Evolutionary conservation across 2,888 invertebrate genomes (phyloP), one percentile per base, ranked within the genome.

Genomic region (Macaria notata): DNA sequence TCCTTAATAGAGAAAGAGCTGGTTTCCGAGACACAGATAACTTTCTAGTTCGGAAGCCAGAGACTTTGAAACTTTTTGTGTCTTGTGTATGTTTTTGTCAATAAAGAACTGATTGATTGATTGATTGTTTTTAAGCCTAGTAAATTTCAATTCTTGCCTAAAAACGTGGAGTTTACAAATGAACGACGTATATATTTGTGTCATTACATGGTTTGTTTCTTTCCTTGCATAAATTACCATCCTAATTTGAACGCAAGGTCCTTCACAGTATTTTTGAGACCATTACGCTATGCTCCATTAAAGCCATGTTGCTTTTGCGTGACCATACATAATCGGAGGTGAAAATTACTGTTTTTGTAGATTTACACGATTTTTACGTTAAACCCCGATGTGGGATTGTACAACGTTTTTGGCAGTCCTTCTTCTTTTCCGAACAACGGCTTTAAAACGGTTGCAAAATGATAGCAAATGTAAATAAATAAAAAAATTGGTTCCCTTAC

Each of bases 281-380:
- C 3, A 36, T 36, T 36, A 36, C 1, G 7, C 1, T 9, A 41
- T 4, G 41, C 29, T 49, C 52, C 54, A 59, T 61, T 61, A 59
- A 53, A 54, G 56, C 29, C 43, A 57, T 56, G 55, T 48, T 59
- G 59, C 43, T 59, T 56, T 59, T 65, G 65, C 66, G 66, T 66
- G 65, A 66, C 66, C 62, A 62, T 56, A 61, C 65, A 61, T 61
- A 65, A 65, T 65, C 61, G 56, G 49, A 47, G 41, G 54, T 33
- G 30, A 61, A 64, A 58, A 63, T 56, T 39, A 61, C 50, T 54
- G 51, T 56, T 56, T 54, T 19, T 19, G 31, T 9, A 60, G 56
- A 54, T 62, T 56, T 51, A 56, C 48, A 41, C 53, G 30, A 51
- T 51, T 62, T 56, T 59, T 56, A 56, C 43, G 45, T 49, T 44